A percentile compares a stretch with the other conserved stretches of the same genome.
Conservation (phyloP, 64 coral and sea anemone genomes). For the Actinia equina region DNA sequence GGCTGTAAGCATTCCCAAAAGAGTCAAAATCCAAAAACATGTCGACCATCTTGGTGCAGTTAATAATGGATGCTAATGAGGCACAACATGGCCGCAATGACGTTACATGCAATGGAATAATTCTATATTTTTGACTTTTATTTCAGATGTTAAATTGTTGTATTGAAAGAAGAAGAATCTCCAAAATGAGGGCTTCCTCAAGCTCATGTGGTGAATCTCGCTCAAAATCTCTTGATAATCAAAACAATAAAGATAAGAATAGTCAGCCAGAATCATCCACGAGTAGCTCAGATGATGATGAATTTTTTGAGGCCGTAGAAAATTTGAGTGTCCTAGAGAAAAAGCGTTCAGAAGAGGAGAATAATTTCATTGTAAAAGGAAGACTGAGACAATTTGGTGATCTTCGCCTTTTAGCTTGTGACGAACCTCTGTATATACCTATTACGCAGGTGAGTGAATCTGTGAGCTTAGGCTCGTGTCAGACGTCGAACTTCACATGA, state of each 20-base stretch:
- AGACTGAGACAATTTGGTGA: conserved; percentile 77
- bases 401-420: conserved; percentile 60
- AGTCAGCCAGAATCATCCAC: conserved; percentile 22
- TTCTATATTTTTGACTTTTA: background rate
- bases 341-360: conserved; percentile 4
- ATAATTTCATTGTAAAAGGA: conserved; percentile 50
- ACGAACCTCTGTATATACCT: conserved; percentile 82
- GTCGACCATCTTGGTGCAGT: too few species aligned
- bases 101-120: too few species aligned
- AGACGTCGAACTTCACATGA: too few species aligned
- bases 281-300: conserved; percentile 75
- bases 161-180: conserved; percentile 86
- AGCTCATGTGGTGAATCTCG: background rate
- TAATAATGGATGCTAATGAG: too few species aligned
- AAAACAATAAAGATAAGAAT: background rate
- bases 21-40: too few species aligned
- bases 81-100: too few species aligned
- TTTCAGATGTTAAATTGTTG: conserved; percentile 97
- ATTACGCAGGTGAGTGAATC: conserved; percentile 74
- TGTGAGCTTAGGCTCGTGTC: background rate
- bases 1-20: too few species aligned
- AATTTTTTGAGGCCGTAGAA: conserved; percentile 98
- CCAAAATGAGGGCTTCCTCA: conserved; percentile 44
- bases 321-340: conserved; percentile 38
- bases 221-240: background rate